These are phyloP conservation scores for Drosophila kanapiae DNA, from an alignment of 1,140 invertebrate species.

Conservation along the genomic window DNA sequence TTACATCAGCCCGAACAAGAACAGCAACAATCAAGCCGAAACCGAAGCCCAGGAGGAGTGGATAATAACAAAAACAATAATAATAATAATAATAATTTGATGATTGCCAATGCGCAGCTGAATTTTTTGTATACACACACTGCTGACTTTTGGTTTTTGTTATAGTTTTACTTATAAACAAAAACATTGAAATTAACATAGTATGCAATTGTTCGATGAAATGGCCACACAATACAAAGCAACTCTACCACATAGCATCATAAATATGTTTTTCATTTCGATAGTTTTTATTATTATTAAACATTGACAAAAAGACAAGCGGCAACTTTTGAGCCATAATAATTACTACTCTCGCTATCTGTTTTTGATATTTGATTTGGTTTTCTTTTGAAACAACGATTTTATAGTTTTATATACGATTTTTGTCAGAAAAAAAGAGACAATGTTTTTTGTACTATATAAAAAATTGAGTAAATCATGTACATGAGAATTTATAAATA, in stretches of 20 bases:
- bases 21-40: slow-evolving; percentile 49
- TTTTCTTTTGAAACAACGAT: slow-evolving; percentile 51
- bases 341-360: slow-evolving; percentile 20
- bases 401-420: slow-evolving; percentile 57
- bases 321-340: slow-evolving; percentile 12
- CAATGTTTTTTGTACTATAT: slow-evolving; percentile 67
- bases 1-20: slow-evolving; percentile 32
- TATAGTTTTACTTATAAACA: slow-evolving; percentile 12
- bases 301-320: not conserved
- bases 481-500: slow-evolving; percentile 73
- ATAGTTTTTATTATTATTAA: slow-evolving; percentile 16
- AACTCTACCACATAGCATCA: slow-evolving; percentile 32
- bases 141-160: slow-evolving; percentile 42
- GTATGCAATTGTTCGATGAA: slow-evolving; percentile 39
- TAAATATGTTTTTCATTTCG: slow-evolving; percentile 26
- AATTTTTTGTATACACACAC: slow-evolving; percentile 51
- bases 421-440: slow-evolving; percentile 38
- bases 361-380: slow-evolving; percentile 36
- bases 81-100: slow-evolving; percentile 30
- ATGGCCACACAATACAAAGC: slow-evolving; percentile 35
- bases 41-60: slow-evolving; percentile 2
- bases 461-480: slow-evolving; percentile 53
- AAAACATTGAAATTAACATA: slow-evolving; percentile 31
- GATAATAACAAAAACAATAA: slow-evolving; percentile 14
- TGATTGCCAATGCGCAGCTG: slow-evolving; percentile 46